phyloP scores from a whole-genome alignment of 1,140 invertebrate species.

The Elysia chlorotica region DNA sequence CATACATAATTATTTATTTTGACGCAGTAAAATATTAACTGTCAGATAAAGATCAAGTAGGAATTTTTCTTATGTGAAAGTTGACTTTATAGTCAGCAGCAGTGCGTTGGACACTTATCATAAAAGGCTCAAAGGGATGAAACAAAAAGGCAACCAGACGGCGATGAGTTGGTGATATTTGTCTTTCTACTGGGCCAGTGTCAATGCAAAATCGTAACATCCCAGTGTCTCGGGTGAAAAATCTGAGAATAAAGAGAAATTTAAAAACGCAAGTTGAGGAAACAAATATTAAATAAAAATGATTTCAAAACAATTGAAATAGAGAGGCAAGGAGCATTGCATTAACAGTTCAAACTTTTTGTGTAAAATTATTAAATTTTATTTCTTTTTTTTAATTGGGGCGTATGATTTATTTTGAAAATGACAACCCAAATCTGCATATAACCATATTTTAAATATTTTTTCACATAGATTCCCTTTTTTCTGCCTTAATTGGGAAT shows the following conservation, averaged over 20 bases:
- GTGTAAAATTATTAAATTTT: background rate
- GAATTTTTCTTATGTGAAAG: constrained; percentile 76
- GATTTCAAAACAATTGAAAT: background rate
- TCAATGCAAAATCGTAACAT: constrained; percentile 88
- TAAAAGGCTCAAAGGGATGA: constrained; percentile 94
- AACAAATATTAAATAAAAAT: background rate
- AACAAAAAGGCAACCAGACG: constrained; percentile 96
- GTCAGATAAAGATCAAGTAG: background rate
- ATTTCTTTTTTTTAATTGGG: background rate
- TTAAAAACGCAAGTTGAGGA: background rate
- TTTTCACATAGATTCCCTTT: too few species aligned
- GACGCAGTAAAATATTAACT: background rate
- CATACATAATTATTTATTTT: background rate
- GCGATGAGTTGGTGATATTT: constrained; percentile 68
- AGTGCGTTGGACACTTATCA: constrained; percentile 92
- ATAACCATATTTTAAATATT: too few species aligned
- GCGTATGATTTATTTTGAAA: too few species aligned
- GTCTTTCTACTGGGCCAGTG: constrained; percentile 72
- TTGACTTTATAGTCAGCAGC: constrained; percentile 96
- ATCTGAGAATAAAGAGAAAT: constrained; percentile 67
- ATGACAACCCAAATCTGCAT: too few species aligned
- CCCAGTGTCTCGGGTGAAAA: constrained; percentile 87
- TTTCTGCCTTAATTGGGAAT: too few species aligned
- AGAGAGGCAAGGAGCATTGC: background rate
- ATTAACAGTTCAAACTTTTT: too few species aligned